phyloP scores from a whole-genome alignment of 1,140 invertebrate species.

The Tetragnatha versicolor region DNA sequence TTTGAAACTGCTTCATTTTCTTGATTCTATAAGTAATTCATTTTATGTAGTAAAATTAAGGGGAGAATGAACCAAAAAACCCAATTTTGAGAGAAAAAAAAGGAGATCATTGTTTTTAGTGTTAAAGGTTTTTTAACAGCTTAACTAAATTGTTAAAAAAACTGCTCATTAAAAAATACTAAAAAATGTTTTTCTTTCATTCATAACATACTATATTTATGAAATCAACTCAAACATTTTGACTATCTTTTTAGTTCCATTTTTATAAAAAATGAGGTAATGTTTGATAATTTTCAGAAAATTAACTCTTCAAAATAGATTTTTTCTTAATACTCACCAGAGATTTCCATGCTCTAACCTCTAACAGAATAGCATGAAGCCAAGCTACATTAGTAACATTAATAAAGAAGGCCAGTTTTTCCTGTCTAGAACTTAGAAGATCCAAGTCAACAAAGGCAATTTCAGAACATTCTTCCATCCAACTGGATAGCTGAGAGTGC shows the following conservation, averaged over 20 bases:
- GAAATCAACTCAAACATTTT: no score
- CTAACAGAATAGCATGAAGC: slow-evolving; percentile 40
- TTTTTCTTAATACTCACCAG: slow-evolving; percentile 4
- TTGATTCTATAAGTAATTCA: slow-evolving; percentile 20
- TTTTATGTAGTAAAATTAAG: no score
- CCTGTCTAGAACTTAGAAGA: slow-evolving; percentile 28
- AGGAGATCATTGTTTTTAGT: no score
- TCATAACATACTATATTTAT: no score
- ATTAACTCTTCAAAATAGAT: not conserved
- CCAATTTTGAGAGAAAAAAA: no score
- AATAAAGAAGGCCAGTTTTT: slow-evolving; percentile 47
- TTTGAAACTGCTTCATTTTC: not conserved
- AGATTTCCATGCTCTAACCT: not conserved
- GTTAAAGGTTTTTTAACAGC: no score
- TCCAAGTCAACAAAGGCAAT: slow-evolving; percentile 40
- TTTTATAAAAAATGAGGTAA: no score
- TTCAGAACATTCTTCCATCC: slow-evolving; percentile 48
- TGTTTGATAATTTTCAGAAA: not conserved
- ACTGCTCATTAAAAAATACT: no score
- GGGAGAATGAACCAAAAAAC: no score
- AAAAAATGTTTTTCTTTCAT: no score
- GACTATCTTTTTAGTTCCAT: no score
- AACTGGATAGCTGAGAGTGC: slow-evolving; percentile 12
- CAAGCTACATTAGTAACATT: slow-evolving; percentile 50
- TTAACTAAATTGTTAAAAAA: no score